Evolutionary conservation across 2,888 invertebrate genomes (phyloP), one percentile per base, ranked within the genome.

Genomic region (Raillietiella orientalis): DNA sequence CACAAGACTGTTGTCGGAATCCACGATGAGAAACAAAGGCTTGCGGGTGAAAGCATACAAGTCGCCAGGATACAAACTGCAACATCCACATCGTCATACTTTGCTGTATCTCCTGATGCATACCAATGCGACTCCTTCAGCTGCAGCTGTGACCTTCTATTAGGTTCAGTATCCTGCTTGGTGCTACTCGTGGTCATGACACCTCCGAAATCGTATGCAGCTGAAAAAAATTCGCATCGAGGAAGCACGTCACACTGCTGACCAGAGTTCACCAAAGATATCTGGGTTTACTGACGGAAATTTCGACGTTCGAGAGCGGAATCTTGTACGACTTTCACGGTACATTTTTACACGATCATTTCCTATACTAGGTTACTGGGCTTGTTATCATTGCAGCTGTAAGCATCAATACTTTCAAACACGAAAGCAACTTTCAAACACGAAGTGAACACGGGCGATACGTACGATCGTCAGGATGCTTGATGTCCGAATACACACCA

Each of bases 1-100:
- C 35, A 74, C 70, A 46, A 66, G 69, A 41, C 79, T 79, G 52
- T 84, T 87, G 52, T 84, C 77, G 34, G 84, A 84, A 47, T 90
- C 90, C 35, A 90, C 66, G 34, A 90, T 70, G 30, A 87, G 58
- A 51, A 87, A 79, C 32, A 87, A 55, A 16, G 90, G 87, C 40
- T 74, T 66, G 37, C 90, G 59, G 11, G 79, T 77, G 52, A 72
- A 87, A 2, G 84, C 74, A 45, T 71, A 70, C 32, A 90, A 50
- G 48, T 90, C 90, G 31, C 79, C 84, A 16, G 87, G 87, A 46
- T 84, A 75, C 34, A 90, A 55, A 44, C 38, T 31, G 23, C 6
- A 29, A 22, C 22, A 19, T n/a, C 2, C 2, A 26, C 19, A 26
- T 5, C 5, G 12, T 11, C 10, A 27, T 12, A 28, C 11, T 12